Conservation (phyloP, 1,140 invertebrate genomes). For the Nixonia krombeini region DNA sequence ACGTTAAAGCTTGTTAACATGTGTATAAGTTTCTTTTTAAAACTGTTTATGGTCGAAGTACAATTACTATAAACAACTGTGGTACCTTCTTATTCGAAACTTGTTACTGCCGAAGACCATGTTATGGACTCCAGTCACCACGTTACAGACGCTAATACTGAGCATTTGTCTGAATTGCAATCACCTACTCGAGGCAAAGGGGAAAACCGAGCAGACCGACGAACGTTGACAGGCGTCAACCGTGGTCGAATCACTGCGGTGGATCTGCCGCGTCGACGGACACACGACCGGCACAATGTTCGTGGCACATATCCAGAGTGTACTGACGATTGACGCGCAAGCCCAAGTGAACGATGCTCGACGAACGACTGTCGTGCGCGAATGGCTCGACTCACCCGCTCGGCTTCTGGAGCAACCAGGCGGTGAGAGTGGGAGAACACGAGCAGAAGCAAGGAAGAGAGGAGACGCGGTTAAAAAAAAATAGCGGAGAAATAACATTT, state of each 20-base stretch:
- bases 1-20: no score
- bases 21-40: no score
- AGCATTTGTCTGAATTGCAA: slow-evolving; percentile 57
- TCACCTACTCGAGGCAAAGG: not conserved
- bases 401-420: not conserved
- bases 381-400: not conserved
- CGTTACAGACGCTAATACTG: slow-evolving; percentile 62
- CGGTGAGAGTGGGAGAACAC: not conserved
- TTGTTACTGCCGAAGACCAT: slow-evolving; percentile 79
- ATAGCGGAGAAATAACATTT: no score
- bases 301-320: not conserved
- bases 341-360: not conserved
- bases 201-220: slow-evolving; percentile 3
- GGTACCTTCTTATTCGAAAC: slow-evolving; percentile 76
- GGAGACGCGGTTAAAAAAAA: no score
- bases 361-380: not conserved
- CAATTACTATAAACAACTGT: no score
- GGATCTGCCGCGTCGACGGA: slow-evolving; percentile 26
- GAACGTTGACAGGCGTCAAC: not conserved
- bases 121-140: slow-evolving; percentile 64
- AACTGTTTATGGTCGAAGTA: no score
- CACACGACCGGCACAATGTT: not conserved
- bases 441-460: not conserved
- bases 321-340: not conserved
- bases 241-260: slow-evolving; percentile 1